Base-by-base conservation (phyloP, 2,888 invertebrate species). In the Aphrophora alni region DNA sequence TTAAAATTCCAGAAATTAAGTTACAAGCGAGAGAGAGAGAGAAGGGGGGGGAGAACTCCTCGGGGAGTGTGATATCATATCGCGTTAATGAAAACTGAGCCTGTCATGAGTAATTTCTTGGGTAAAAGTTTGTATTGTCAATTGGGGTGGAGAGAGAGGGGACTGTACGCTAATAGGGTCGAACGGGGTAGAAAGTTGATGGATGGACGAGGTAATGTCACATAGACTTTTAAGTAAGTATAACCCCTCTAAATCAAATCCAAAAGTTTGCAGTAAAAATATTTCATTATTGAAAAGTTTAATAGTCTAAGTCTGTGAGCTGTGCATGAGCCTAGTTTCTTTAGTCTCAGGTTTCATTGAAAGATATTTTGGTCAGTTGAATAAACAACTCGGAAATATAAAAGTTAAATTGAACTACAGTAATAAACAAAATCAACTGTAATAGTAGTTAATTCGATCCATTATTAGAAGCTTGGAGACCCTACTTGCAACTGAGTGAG, bases 81-180 rank as follows among this genome's bases (percentile, higher is more conserved):
- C 5, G 59, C 59, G 59, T 59, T 59, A 59, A 59, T 59, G 59
- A 59, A 59, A 59, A 59, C 59, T 59, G 59, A 59, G 59, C 5
- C 59, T 59, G 59, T 59, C 59, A 59, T 59, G 21, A 59, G 59
- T 59, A 59, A 59, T 59, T 59, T 59, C 59, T 59, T 59, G 59
- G 59, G 59, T 59, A 59, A 59, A 59, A 59, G 59, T 59, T n/a
- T 59, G 59, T 59, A 59, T 59, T 59, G 59, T 59, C 59, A 59
- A 4, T 59, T 59, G 59, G 59, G 59, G 59, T 4, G 21, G 59
- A 10, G 59, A 21, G 59, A 44, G 44, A 2, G 1, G 44, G 44
- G 14, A 2, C 21, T 59, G 59, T 59, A 59, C 59, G 59, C 59
- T 59, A 59, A 59, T 59, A 59, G 59, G 59, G 59, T 21, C 59